Conservation (phyloP, 2,888 invertebrate genomes). For the Hedya salicella region DNA sequence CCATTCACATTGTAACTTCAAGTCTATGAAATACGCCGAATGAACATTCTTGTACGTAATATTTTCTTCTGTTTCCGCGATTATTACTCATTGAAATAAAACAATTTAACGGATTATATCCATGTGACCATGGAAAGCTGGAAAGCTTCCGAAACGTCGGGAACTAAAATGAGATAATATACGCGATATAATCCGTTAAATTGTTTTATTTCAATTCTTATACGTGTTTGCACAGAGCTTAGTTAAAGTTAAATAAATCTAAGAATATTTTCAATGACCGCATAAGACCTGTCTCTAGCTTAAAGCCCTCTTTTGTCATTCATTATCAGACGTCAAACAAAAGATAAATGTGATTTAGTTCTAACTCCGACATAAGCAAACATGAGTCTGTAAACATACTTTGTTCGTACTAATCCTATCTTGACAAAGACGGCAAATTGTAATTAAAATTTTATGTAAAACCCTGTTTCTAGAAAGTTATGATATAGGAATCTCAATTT, state of each 20-base stretch:
- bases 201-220: no score
- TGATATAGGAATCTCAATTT: not conserved
- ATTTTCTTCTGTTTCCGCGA: no score
- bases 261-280: not conserved
- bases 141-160: no score
- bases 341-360: slow-evolving; percentile 3
- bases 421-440: slow-evolving; percentile 2
- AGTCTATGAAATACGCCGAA: not conserved
- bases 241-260: not conserved
- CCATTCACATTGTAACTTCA: not conserved
- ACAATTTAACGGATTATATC: no score
- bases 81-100: no score
- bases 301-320: slow-evolving; percentile 3
- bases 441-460: not conserved
- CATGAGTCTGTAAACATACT: not conserved
- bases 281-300: not conserved
- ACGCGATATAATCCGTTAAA: no score
- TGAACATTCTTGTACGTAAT: no score
- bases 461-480: not conserved
- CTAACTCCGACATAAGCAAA: slow-evolving; percentile 1
- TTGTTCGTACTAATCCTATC: slow-evolving; percentile 8
- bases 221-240: slow-evolving; percentile 1
- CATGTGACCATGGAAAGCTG: no score
- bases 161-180: no score
- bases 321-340: slow-evolving; percentile 9